Evolutionary conservation across 2,797 vertebrate genomes (phyloP).

Genomic region (Ambastaia sidthimunki): DNA sequence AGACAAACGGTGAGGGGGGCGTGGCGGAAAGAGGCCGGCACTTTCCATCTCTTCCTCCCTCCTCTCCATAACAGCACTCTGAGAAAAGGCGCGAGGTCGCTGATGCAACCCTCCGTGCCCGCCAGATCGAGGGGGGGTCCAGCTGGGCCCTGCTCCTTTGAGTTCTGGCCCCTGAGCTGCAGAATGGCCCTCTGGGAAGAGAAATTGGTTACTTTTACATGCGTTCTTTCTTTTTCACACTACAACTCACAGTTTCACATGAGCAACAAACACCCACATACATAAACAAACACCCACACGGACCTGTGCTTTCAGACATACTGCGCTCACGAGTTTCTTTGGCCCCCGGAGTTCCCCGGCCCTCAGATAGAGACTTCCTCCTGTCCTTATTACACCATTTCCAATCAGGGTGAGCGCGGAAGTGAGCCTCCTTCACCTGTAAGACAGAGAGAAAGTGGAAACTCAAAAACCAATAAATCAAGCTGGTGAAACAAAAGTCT

Average conservation of each 20-base stretch:
- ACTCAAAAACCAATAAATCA: not conserved
- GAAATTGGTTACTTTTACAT: slow-evolving; percentile 19
- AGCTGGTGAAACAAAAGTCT: not conserved
- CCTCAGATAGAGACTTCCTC: slow-evolving; percentile 88
- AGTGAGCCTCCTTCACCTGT: slow-evolving; percentile 93
- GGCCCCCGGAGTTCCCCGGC: slow-evolving; percentile 77
- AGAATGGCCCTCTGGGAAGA: slow-evolving; percentile 73
- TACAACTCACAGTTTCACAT: slow-evolving; percentile 12
- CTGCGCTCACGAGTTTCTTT: slow-evolving; percentile 87
- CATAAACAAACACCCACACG: slow-evolving; percentile 47
- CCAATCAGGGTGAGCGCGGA: slow-evolving; percentile 93
- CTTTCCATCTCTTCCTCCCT: slow-evolving; percentile 81
- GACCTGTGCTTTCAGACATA: slow-evolving; percentile 88
- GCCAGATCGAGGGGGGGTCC: slow-evolving; percentile 70
- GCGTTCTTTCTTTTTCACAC: slow-evolving; percentile 4
- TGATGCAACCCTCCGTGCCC: slow-evolving; percentile 65
- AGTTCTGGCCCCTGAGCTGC: slow-evolving; percentile 78
- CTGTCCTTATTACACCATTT: slow-evolving; percentile 96
- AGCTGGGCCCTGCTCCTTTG: slow-evolving; percentile 69
- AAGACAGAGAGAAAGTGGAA: not conserved
- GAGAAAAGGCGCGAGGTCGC: slow-evolving; percentile 88
- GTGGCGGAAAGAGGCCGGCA: slow-evolving; percentile 59
- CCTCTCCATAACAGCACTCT: slow-evolving; percentile 86
- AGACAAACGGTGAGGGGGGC: slow-evolving; percentile 60
- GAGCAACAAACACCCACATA: slow-evolving; percentile 37